A percentile compares a stretch with the other conserved stretches of the same genome.
These are phyloP conservation scores for Aplocera efformata DNA, from an alignment of 2,888 invertebrate genomes.

Conservation along the genomic window DNA sequence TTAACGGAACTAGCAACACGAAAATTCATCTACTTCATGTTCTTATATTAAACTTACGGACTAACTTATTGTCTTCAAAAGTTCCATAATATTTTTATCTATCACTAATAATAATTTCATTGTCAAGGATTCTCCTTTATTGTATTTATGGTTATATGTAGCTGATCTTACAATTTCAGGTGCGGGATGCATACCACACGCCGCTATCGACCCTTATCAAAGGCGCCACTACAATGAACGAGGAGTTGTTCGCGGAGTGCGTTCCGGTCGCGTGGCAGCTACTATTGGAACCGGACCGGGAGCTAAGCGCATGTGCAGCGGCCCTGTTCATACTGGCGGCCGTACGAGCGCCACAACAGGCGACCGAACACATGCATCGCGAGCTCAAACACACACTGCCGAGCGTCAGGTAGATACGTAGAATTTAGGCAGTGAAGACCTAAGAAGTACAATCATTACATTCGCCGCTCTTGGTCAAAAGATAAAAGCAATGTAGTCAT, in stretches of 20 bases:
- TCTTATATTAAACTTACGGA: too few relatives aligned
- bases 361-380: slow-evolving; percentile 92
- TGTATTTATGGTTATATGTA: too few relatives aligned
- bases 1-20: too few relatives aligned
- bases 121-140: too few relatives aligned
- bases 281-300: slow-evolving; percentile 93
- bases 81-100: too few relatives aligned
- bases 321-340: slow-evolving; percentile 95
- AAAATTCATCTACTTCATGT: too few relatives aligned
- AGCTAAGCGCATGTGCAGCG: slow-evolving; percentile 91
- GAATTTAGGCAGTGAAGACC: too few relatives aligned
- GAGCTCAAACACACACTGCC: slow-evolving; percentile 93
- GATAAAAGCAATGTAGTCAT: too few relatives aligned
- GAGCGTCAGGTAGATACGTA: slow-evolving; percentile 86
- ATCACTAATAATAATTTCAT: too few relatives aligned
- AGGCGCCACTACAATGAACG: slow-evolving; percentile 92
- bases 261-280: slow-evolving; percentile 97
- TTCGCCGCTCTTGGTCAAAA: too few relatives aligned
- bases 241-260: slow-evolving; percentile 92
- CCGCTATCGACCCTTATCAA: slow-evolving; percentile 93
- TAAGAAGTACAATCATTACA: too few relatives aligned
- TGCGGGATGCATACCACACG: slow-evolving; percentile 94
- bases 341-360: slow-evolving; percentile 94
- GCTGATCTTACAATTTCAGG: slow-evolving; percentile 50
- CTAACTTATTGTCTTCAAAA: too few relatives aligned